phyloP scores from a whole-genome alignment of 1,140 invertebrate genomes.

The Zaprionus taronus region DNA sequence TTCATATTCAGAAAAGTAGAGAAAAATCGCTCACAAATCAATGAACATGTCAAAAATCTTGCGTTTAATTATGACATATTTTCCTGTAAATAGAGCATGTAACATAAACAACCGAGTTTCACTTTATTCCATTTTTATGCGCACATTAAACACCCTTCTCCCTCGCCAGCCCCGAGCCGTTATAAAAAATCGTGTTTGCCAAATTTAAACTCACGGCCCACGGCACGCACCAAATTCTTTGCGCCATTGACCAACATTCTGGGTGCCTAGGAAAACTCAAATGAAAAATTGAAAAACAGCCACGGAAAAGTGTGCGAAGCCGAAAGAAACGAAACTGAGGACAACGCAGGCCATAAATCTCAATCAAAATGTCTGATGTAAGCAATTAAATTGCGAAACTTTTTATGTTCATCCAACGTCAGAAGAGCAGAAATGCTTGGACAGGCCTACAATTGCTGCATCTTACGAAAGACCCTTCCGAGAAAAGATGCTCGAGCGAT shows the following conservation, averaged over 20 bases:
- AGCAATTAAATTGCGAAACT: conserved; percentile 77
- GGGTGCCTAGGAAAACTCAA: conserved; percentile 37
- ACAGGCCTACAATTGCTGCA: conserved; percentile 1
- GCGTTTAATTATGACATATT: conserved; percentile 39
- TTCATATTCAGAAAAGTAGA: neutral
- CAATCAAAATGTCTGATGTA: conserved; percentile 67
- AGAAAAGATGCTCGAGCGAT: neutral
- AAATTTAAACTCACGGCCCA: conserved; percentile 43
- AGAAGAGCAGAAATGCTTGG: conserved; percentile 26
- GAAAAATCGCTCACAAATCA: conserved; percentile 27
- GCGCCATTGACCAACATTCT: conserved; percentile 73
- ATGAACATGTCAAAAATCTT: conserved; percentile 20
- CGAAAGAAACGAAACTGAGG: conserved; percentile 53
- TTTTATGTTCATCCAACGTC: conserved; percentile 36
- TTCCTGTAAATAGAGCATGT: conserved; percentile 48
- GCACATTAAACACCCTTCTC: conserved; percentile 29
- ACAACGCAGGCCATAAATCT: conserved; percentile 73
- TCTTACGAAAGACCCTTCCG: conserved; percentile 2
- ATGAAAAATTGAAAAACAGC: conserved; percentile 14
- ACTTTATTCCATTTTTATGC: conserved; percentile 36
- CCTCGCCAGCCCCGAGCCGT: neutral
- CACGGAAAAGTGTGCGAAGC: conserved; percentile 18
- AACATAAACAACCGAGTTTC: conserved; percentile 5
- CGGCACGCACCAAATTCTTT: conserved; percentile 40
- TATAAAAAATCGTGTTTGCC: conserved; percentile 46